A percentile compares a stretch with the other conserved stretches of the same genome.
Conservation (phyloP, 2,888 invertebrate genomes). For the Caenorhabditis plicata region DNA sequence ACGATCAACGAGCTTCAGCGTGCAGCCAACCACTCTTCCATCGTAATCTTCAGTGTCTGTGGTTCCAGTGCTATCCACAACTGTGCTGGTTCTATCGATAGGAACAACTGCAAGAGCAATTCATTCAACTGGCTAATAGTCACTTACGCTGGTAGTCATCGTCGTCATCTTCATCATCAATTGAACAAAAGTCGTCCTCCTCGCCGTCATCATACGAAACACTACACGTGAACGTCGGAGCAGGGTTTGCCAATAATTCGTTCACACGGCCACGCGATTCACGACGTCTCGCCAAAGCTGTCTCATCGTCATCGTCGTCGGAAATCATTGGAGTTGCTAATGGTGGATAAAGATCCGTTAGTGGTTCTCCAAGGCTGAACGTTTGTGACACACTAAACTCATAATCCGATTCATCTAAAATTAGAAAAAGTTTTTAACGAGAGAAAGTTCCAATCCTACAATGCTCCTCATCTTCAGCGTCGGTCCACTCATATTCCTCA, state of each 20-base stretch:
- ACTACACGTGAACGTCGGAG: slow-evolving; percentile 62
- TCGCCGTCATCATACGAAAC: slow-evolving; percentile 57
- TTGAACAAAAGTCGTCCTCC: too few relatives aligned
- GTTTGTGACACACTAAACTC: slow-evolving; percentile 47
- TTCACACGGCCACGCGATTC: slow-evolving; percentile 52
- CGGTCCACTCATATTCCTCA: slow-evolving; percentile 32
- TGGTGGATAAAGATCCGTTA: slow-evolving; percentile 33
- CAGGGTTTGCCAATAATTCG: slow-evolving; percentile 43
- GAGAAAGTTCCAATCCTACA: too few relatives aligned
- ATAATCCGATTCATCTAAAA: slow-evolving; percentile 29
- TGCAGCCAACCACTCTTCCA: slow-evolving; percentile 51
- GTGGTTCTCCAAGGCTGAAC: slow-evolving; percentile 36
- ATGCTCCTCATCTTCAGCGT: slow-evolving; percentile 40
- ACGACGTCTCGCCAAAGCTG: slow-evolving; percentile 29
- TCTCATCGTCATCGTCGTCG: slow-evolving; percentile 47
- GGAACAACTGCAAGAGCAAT: too few relatives aligned
- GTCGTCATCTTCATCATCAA: slow-evolving; percentile 16
- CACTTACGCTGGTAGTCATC: too few relatives aligned
- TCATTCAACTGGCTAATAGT: too few relatives aligned
- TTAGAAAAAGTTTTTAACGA: not conserved
- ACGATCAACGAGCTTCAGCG: slow-evolving; percentile 54
- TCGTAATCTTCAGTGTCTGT: slow-evolving; percentile 43
- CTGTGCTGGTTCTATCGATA: too few relatives aligned
- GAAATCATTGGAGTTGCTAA: slow-evolving; percentile 38
- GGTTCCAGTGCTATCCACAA: too few relatives aligned